A percentile compares a stretch with the other conserved stretches of the same genome.
Evolutionary conservation across 2,113 vertebrate species (phyloP).

Genomic region (Cyanoramphus novaezelandiae): DNA sequence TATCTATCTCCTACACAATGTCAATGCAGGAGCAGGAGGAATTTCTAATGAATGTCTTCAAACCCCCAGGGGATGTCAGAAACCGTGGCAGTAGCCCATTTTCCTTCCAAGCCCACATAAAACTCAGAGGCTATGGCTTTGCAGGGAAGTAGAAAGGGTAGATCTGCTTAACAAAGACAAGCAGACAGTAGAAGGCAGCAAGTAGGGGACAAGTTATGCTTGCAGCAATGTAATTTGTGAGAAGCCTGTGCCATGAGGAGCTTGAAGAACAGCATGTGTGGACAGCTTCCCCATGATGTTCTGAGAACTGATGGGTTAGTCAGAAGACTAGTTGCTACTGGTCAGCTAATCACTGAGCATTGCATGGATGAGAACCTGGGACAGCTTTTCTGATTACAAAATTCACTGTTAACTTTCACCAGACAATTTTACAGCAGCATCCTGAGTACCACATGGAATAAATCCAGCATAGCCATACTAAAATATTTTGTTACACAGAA

Average conservation of each 20-base stretch:
- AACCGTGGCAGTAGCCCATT: background rate
- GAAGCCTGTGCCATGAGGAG: background rate
- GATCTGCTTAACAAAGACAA: slow-evolving; percentile 7
- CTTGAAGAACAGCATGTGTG: background rate
- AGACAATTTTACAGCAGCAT: background rate
- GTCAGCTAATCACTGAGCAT: background rate
- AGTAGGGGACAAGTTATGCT: background rate
- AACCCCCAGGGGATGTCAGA: background rate
- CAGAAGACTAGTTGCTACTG: background rate
- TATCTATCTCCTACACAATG: background rate
- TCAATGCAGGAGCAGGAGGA: background rate
- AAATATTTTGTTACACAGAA: background rate
- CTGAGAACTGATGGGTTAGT: background rate
- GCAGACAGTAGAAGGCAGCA: background rate
- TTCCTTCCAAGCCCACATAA: background rate
- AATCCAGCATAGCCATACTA: background rate
- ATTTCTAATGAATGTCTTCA: background rate
- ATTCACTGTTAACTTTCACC: background rate
- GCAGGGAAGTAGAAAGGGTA: background rate
- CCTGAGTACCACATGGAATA: background rate
- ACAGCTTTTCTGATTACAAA: background rate
- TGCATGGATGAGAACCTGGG: background rate
- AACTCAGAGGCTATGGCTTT: background rate
- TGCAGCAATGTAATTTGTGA: background rate
- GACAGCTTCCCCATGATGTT: background rate